Conservation (phyloP, 2,797 vertebrate genomes). For the Danio aesculapii region DNA sequence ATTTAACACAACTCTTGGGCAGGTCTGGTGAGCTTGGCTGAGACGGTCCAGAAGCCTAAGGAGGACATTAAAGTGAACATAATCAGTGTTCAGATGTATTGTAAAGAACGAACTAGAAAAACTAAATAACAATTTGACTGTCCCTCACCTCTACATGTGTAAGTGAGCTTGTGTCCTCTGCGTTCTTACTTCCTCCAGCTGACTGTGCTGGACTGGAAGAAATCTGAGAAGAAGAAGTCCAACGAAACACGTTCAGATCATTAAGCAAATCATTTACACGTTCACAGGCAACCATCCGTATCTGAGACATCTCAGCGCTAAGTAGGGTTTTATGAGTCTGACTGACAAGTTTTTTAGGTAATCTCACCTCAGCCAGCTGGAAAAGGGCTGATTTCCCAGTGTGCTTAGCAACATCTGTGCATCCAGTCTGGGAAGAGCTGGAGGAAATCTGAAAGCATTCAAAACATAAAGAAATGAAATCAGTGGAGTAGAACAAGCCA, state of each 20-base stretch:
- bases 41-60: conserved; percentile 80
- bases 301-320: conserved; percentile 10
- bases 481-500: conserved; percentile 15
- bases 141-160: conserved; percentile 72
- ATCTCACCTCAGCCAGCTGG: conserved; percentile 85
- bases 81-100: not conserved
- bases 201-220: conserved; percentile 77
- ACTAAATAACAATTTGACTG: not conserved
- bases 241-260: conserved; percentile 3
- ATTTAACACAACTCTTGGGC: conserved; percentile 80
- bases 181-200: conserved; percentile 68
- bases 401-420: conserved; percentile 78
- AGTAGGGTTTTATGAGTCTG: conserved; percentile 16
- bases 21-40: conserved; percentile 78
- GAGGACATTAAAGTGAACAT: conserved; percentile 4
- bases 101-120: not conserved
- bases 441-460: conserved; percentile 76
- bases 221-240: conserved; percentile 70
- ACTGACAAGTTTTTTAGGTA: conserved; percentile 19
- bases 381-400: conserved; percentile 85
- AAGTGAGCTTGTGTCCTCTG: conserved; percentile 67
- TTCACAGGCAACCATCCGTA: not conserved
- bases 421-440: conserved; percentile 78
- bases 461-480: not conserved
- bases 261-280: not conserved